Conservation (phyloP, 2,113 vertebrate species). For the Stercorarius parasiticus region DNA sequence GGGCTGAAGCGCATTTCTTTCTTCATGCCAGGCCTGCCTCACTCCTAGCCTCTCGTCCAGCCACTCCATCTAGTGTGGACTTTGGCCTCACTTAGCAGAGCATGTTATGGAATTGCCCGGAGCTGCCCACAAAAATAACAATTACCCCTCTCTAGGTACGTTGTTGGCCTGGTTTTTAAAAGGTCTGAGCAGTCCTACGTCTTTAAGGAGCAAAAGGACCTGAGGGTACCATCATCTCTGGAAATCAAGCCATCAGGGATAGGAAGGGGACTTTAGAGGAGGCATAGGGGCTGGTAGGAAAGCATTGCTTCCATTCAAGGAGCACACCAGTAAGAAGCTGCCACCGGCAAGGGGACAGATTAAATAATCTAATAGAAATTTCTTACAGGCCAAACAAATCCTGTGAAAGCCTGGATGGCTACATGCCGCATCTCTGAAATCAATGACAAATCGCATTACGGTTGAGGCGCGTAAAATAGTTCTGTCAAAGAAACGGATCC, state of each 20-base stretch:
- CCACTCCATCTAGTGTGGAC: not conserved
- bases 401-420: constrained; percentile 2
- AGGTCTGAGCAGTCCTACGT: not conserved
- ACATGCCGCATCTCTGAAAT: not conserved
- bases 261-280: not conserved
- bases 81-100: not conserved
- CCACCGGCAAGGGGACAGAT: not conserved
- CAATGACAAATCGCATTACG: constrained; percentile 14
- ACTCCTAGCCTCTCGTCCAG: not conserved
- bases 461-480: not conserved
- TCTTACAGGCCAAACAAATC: not conserved
- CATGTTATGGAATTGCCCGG: not conserved
- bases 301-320: not conserved
- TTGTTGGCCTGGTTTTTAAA: not conserved
- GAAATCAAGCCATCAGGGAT: not conserved
- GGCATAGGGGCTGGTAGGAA: not conserved
- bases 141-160: not conserved
- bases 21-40: not conserved
- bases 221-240: not conserved
- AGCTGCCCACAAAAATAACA: not conserved
- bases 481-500: constrained; percentile 2
- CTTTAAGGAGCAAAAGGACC: not conserved
- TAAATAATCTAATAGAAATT: not conserved
- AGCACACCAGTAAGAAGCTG: not conserved
- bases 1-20: not conserved